These are phyloP conservation scores for Brachyhypopomus occidentalis DNA, from an alignment of 2,113 vertebrate genomes.

Conservation along the genomic window DNA sequence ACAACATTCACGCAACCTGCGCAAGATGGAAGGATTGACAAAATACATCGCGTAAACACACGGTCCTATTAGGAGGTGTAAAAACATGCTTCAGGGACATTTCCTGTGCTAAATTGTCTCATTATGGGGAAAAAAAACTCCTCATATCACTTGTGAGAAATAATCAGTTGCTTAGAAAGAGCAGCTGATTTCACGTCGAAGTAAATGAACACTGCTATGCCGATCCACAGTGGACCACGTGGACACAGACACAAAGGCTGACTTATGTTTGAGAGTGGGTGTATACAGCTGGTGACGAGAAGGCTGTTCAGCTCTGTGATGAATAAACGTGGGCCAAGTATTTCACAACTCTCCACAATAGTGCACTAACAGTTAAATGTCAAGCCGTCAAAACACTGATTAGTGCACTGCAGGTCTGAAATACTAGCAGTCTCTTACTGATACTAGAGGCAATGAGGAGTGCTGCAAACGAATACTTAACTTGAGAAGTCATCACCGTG, in stretches of 20 bases:
- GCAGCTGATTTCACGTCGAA: slow-evolving; percentile 29
- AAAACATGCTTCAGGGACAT: background rate
- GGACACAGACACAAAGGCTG: slow-evolving; percentile 60
- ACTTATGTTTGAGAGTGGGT: slow-evolving; percentile 65
- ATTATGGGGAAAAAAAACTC: slow-evolving; percentile 5
- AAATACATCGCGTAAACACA: slow-evolving; percentile 30
- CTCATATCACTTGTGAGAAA: slow-evolving; percentile 8
- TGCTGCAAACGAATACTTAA: slow-evolving; percentile 34
- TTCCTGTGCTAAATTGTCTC: background rate
- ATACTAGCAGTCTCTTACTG: slow-evolving; percentile 57
- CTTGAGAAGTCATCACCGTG: background rate
- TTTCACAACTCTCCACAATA: slow-evolving; percentile 66
- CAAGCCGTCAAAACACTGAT: slow-evolving; percentile 78
- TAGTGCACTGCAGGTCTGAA: slow-evolving; percentile 65
- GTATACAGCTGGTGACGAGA: slow-evolving; percentile 65
- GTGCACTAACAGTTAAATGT: slow-evolving; percentile 67
- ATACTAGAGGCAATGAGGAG: slow-evolving; percentile 49
- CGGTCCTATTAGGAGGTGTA: background rate
- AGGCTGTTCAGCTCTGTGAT: slow-evolving; percentile 63
- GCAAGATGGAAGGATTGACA: background rate
- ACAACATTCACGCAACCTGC: background rate
- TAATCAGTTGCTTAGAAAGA: slow-evolving; percentile 31
- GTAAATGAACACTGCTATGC: slow-evolving; percentile 39
- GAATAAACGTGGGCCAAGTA: slow-evolving; percentile 62
- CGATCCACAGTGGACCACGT: slow-evolving; percentile 43